Base-by-base conservation (phyloP, 2,797 vertebrate species). In the Falco naumanni region DNA sequence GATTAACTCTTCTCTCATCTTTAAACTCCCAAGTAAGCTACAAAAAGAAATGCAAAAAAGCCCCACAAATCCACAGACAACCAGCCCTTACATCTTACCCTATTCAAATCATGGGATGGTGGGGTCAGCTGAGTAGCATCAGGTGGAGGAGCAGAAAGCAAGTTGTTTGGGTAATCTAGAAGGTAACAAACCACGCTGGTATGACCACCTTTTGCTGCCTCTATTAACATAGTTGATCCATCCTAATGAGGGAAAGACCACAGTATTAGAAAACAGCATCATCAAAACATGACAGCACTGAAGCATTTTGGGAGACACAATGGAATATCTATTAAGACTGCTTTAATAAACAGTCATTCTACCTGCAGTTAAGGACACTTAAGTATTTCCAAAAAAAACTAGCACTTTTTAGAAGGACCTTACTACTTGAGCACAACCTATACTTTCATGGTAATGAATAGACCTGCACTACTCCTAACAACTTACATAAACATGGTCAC, bases 111-210 rank as follows among this genome's bases (percentile, higher is more conserved):
- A 24, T 98, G 98, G 92, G 98, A 98, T 59, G 98, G 98, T 7
- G 98, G 98, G 29, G 98, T 98, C 97, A 98, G 96, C 96, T 98
- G 98, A 74, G 98, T 98, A 93, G 98, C 98, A 61, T 98, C 98
- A 69, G 98, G 98, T 24, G 98, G 98, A 97, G 98, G 98, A 93
- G 98, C 98, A 95, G 98, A 98, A 89, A 98, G 98, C 84, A 98
- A 97, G 91, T 98, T 98, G 97, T 98, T 98, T 56, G 98, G 98
- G 84, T 98, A 98, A 93, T 98, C 98, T 87, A 98, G 97, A 56
- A 98, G 98, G 96, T 98, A 98, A 96, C 98, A 98, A 96, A 98
- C 98, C 86, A 98, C 98, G 51, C 98, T 98, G 66, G 98, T 98
- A 92, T 98, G 98, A 54, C 98, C 98, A 33, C 98, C 98, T 94